Evolutionary conservation across 2,888 invertebrate genomes (phyloP), one percentile per base, ranked within the genome.

Genomic region (Schizotus pectinicornis): DNA sequence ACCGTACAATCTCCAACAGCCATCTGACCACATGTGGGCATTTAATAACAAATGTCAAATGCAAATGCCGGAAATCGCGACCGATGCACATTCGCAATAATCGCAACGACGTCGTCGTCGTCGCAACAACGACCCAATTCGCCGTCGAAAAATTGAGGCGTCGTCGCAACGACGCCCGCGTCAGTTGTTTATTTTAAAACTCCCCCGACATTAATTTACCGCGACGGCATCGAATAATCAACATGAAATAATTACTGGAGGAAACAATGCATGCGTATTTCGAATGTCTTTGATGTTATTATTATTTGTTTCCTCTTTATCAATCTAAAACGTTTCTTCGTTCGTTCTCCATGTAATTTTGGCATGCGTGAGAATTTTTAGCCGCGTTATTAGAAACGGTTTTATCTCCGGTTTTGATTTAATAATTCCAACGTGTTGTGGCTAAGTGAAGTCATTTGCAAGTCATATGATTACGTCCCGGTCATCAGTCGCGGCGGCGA

Each of bases 11-110:
- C 63, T 61, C 39, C 52, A 49, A 62, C 52, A 63, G 59, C 60
- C 58, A 66, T 67, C 67, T 68, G 69, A 68, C 70, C 69, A 69
- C 70, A 70, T 70, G 70, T 70, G 70, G 70, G 70, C 63, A 67
- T 69, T 67, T 69, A 70, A 70, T 70, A 68, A 68, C 64, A 63
- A 67, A 69, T 65, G 70, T 70, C 70, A 70, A 68, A 70, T 59
- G 64, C 68, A 69, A 69, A 65, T 64, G 69, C 63, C 67, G 64
- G 66, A 67, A 67, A 66, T 50, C 56, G 54, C 58, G 54, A 46
- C 22, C 47, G 39, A 48, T 35, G 36, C 47, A 13, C 47, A 35
- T 37, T 12, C 11, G 12, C 13, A 39, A 39, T 6, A 11, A 8
- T 12, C 11, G 12, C 13, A 39, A 39, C 12, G 39, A 8, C 8